Conservation (phyloP, 2,888 invertebrate genomes). For the Lasioglossum lativentre region DNA sequence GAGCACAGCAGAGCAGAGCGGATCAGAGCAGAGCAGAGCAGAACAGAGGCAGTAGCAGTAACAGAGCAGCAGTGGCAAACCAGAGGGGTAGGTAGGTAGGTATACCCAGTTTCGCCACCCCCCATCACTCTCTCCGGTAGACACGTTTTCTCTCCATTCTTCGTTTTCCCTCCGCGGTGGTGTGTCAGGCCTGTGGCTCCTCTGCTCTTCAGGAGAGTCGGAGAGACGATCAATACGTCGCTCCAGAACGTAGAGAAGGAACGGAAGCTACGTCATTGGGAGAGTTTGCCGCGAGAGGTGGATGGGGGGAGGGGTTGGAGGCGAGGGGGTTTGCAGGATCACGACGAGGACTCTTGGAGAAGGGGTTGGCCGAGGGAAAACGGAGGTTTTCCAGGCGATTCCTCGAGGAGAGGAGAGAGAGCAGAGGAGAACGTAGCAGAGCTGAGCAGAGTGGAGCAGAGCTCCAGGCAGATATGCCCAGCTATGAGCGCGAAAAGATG, state of each 20-base stretch:
- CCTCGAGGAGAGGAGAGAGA: constrained; percentile 60
- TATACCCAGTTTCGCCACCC: constrained; percentile 33
- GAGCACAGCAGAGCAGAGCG: not conserved
- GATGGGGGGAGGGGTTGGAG: constrained; percentile 23
- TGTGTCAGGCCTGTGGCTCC: constrained; percentile 70
- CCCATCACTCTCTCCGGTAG: constrained; percentile 52
- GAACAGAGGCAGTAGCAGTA: not conserved
- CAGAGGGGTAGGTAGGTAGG: constrained; percentile 7
- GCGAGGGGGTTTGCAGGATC: constrained; percentile 10
- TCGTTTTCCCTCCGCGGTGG: constrained; percentile 63
- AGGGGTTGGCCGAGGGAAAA: constrained; percentile 61
- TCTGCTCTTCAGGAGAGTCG: constrained; percentile 72
- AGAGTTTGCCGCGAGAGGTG: constrained; percentile 58
- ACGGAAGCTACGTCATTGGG: constrained; percentile 74
- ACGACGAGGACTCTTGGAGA: not conserved
- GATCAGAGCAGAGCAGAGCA: not conserved
- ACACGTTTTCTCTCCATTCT: constrained; percentile 68
- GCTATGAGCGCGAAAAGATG: constrained; percentile 82
- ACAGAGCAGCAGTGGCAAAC: not conserved
- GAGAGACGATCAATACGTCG: constrained; percentile 83
- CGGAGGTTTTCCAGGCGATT: constrained; percentile 71
- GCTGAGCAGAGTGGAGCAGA: constrained; percentile 2
- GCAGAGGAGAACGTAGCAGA: not conserved
- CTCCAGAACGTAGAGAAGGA: constrained; percentile 77
- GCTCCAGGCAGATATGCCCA: constrained; percentile 70